Conservation (phyloP, 92 coral and sea anemone species). For the Epizoanthus rinbou region DNA sequence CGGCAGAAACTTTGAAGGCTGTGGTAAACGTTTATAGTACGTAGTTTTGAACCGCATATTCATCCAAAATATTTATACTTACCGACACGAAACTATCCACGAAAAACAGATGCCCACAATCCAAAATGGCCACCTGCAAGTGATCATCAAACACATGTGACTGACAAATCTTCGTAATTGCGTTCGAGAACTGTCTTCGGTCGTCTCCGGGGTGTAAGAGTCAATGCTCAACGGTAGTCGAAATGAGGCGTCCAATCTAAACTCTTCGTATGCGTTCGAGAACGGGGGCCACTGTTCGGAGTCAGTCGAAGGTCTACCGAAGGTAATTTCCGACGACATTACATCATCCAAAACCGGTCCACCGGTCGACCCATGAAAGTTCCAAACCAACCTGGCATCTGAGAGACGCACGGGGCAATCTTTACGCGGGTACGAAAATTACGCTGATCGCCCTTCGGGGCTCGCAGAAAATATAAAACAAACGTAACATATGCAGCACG, state of each 20-base stretch:
- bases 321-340: slow-evolving; percentile 19
- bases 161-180: neutral
- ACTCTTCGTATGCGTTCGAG: too few relatives aligned
- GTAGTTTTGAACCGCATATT: slow-evolving; percentile 3
- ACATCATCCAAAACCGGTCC: slow-evolving; percentile 1
- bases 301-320: neutral
- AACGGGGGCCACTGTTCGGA: neutral
- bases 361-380: neutral
- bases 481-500: too few relatives aligned
- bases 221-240: too few relatives aligned
- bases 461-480: too few relatives aligned
- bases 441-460: slow-evolving; percentile 9
- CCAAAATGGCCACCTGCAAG: neutral
- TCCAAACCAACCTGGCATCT: neutral
- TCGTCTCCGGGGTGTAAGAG: too few relatives aligned
- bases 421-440: slow-evolving; percentile 12
- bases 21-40: slow-evolving; percentile 6
- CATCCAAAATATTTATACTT: slow-evolving; percentile 21
- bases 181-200: too few relatives aligned
- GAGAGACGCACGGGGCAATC: slow-evolving; percentile 13
- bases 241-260: too few relatives aligned
- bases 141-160: neutral
- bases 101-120: slow-evolving; percentile 1
- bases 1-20: slow-evolving; percentile 14
- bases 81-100: slow-evolving; percentile 12